A percentile compares a stretch with the other conserved stretches of the same genome.
Conservation (phyloP, 2,797 vertebrate genomes). For the Danio kyathit region DNA sequence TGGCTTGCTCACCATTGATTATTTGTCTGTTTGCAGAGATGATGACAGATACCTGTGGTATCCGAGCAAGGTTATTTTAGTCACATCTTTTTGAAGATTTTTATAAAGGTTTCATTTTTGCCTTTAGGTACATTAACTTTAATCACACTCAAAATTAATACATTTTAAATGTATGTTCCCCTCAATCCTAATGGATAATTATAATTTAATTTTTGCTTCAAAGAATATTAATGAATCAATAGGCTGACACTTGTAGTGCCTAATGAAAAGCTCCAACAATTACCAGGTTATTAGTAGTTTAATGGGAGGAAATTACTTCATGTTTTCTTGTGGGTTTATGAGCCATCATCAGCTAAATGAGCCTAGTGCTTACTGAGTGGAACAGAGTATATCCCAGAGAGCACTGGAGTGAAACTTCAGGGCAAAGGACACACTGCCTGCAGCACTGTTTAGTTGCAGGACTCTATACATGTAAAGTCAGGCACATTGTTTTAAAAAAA, state of each 20-base stretch:
- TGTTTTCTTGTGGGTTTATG: conserved; percentile 2
- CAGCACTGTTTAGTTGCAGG: not conserved
- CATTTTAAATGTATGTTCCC: not conserved
- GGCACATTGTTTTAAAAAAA: not conserved
- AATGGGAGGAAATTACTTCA: conserved; percentile 21
- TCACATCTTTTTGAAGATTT: not conserved
- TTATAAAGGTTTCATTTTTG: not conserved
- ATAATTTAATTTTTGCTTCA: not conserved
- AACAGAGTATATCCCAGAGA: conserved; percentile 17
- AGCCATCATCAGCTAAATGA: conserved; percentile 22
- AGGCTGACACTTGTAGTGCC: not conserved
- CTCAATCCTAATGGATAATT: not conserved
- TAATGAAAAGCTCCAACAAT: not conserved
- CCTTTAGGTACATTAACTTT: not conserved
- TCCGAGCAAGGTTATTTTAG: not conserved
- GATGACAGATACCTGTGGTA: not conserved
- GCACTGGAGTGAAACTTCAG: conserved; percentile 14
- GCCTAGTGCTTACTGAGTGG: conserved; percentile 6
- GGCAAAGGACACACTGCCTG: not conserved
- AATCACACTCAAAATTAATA: not conserved
- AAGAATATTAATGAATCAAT: not conserved
- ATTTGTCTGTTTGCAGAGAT: not conserved
- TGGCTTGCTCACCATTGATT: not conserved
- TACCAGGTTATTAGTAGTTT: not conserved
- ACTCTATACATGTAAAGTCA: conserved; percentile 33